A percentile compares a stretch with the other conserved stretches of the same genome.
These are phyloP conservation scores for Watsonalla cultraria DNA, from an alignment of 2,888 invertebrate genomes.

Conservation along the genomic window DNA sequence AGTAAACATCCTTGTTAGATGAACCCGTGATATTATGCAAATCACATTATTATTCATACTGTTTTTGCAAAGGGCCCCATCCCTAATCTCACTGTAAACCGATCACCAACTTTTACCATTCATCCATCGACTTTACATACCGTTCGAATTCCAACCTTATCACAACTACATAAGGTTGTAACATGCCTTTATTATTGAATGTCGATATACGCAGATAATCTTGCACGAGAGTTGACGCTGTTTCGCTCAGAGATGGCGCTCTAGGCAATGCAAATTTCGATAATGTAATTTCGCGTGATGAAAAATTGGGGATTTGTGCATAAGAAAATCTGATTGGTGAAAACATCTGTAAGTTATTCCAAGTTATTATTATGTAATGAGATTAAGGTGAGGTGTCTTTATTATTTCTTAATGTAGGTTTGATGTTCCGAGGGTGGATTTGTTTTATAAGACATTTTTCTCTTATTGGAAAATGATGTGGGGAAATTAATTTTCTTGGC, in stretches of 20 bases:
- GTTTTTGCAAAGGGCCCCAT: slow-evolving; percentile 71
- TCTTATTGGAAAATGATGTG: slow-evolving; percentile 34
- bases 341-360: slow-evolving; percentile 73
- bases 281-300: slow-evolving; percentile 70
- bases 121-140: slow-evolving; percentile 15
- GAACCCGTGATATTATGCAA: slow-evolving; percentile 69
- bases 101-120: slow-evolving; percentile 36
- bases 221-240: slow-evolving; percentile 40
- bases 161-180: fast-evolving
- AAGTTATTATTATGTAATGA: slow-evolving; percentile 69
- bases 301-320: slow-evolving; percentile 64
- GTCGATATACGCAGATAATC: slow-evolving; percentile 13
- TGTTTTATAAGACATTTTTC: slow-evolving; percentile 23
- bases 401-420: slow-evolving; percentile 72
- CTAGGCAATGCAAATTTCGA: slow-evolving; percentile 70
- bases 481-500: slow-evolving; percentile 25
- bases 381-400: slow-evolving; percentile 63
- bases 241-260: slow-evolving; percentile 68
- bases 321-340: slow-evolving; percentile 61
- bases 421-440: slow-evolving; percentile 45
- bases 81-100: slow-evolving; percentile 61
- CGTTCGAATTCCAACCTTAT: slow-evolving; percentile 33
- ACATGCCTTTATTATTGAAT: slow-evolving; percentile 6
- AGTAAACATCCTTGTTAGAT: slow-evolving; percentile 66
- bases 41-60: slow-evolving; percentile 76